Evolutionary conservation across 2,888 invertebrate genomes (phyloP).

Genomic region (Trichogramma dendrolimi): DNA sequence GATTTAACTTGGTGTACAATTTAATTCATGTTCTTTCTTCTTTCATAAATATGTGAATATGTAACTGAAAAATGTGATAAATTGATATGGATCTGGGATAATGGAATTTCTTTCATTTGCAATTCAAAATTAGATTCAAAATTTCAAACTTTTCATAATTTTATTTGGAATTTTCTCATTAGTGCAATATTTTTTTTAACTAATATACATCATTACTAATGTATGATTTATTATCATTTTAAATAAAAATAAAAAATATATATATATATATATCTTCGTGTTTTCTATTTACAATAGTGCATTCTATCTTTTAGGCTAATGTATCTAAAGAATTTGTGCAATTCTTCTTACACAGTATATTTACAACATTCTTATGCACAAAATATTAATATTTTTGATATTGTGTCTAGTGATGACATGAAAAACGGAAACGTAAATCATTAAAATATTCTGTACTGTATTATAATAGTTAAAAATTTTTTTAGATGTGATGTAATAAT

Average conservation of each 20-base stretch:
- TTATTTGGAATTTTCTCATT: constrained; percentile 1
- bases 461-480: not conserved
- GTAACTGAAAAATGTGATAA: constrained; percentile 20
- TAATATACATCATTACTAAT: constrained; percentile 18
- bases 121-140: constrained; percentile 4
- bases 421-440: too few relatives aligned
- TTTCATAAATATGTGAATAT: constrained; percentile 1
- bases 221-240: constrained; percentile 17
- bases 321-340: constrained; percentile 22
- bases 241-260: constrained; percentile 24
- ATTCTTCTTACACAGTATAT: constrained; percentile 10
- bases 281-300: constrained; percentile 23
- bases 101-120: constrained; percentile 6
- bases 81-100: not conserved
- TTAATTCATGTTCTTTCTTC: constrained; percentile 10
- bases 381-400: constrained; percentile 7
- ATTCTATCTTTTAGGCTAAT: constrained; percentile 15
- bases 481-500: not conserved
- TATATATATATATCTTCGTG: constrained; percentile 11
- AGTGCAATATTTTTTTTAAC: constrained; percentile 23
- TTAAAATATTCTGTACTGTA: not conserved
- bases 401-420: too few relatives aligned
- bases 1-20: constrained; percentile 5
- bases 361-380: constrained; percentile 12
- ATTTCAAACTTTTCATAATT: constrained; percentile 2